phyloP scores from a whole-genome alignment of 2,888 invertebrate species.

The Macroteleia sp. region DNA sequence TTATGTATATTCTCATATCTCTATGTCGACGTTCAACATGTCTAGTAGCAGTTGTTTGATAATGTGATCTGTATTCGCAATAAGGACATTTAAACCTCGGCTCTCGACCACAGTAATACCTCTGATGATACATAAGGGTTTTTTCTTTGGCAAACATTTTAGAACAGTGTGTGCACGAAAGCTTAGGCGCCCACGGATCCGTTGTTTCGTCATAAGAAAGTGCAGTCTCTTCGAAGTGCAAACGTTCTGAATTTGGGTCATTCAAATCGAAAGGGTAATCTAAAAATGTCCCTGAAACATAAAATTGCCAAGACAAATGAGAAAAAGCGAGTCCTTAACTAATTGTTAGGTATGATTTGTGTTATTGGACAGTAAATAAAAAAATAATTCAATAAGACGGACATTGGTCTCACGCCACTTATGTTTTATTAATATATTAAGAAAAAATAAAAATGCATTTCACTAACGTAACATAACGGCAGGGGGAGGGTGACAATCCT shows the following conservation, averaged over 20 bases:
- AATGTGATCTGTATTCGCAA: constrained; percentile 69
- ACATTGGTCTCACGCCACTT: too few relatives aligned
- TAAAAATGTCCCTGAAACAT: constrained; percentile 28
- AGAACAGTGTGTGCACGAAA: constrained; percentile 11
- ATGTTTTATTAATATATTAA: too few relatives aligned
- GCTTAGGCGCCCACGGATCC: background rate
- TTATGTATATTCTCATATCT: constrained; percentile 21
- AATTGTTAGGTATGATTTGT: too few relatives aligned
- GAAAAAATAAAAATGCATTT: too few relatives aligned
- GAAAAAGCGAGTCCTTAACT: too few relatives aligned
- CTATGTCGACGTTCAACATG: constrained; percentile 38
- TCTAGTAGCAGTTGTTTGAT: constrained; percentile 29
- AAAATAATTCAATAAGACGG: too few relatives aligned
- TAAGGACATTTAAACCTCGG: constrained; percentile 74
- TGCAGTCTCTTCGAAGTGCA: background rate
- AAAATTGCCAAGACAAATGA: too few relatives aligned
- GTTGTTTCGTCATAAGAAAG: background rate
- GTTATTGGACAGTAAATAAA: too few relatives aligned
- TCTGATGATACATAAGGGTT: constrained; percentile 82
- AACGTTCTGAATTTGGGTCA: background rate
- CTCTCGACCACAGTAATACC: constrained; percentile 74
- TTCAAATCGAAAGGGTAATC: background rate
- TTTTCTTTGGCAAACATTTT: constrained; percentile 23
- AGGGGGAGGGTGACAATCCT: too few relatives aligned
- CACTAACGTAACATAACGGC: too few relatives aligned